Percentiles rank a stretch among this genome's conserved stretches.
Evolutionary conservation across 2,888 invertebrate species (phyloP).

Genomic region (Villa cingulata): DNA sequence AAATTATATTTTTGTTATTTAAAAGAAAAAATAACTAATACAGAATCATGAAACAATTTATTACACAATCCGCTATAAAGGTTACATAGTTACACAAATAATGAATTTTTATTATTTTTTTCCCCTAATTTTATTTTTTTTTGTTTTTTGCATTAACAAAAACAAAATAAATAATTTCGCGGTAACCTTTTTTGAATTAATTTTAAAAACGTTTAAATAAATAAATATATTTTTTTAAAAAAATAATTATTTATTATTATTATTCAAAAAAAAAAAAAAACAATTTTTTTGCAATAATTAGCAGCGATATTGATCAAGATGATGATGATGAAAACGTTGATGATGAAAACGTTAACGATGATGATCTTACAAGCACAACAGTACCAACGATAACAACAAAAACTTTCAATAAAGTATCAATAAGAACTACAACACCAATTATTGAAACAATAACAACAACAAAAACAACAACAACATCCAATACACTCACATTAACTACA

Average conservation of each 20-base stretch:
- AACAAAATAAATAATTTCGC: not conserved
- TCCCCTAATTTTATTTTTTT: not conserved
- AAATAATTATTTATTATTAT: too few species aligned
- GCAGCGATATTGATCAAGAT: slow-evolving; percentile 1
- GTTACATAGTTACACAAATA: too few species aligned
- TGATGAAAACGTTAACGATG: slow-evolving; percentile 14
- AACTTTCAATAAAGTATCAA: too few species aligned
- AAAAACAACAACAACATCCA: not conserved
- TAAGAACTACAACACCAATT: not conserved
- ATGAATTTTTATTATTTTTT: too few species aligned
- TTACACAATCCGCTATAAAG: too few species aligned
- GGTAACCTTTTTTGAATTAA: too few species aligned
- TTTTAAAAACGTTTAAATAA: not conserved
- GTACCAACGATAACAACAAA: slow-evolving; percentile 1
- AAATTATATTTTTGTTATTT: too few species aligned
- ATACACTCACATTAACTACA: too few species aligned
- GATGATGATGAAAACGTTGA: slow-evolving; percentile 8
- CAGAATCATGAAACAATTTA: too few species aligned
- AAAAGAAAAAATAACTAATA: too few species aligned
- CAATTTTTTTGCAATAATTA: not conserved
- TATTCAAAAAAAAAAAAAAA: not conserved
- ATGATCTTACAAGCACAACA: slow-evolving; percentile 9
- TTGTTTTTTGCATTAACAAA: too few species aligned
- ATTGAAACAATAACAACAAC: too few species aligned
- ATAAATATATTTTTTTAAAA: not conserved